Percentiles rank a stretch among this genome's conserved stretches.
Conservation (phyloP, 2,797 vertebrate species). For the Myotis vivesi region DNA sequence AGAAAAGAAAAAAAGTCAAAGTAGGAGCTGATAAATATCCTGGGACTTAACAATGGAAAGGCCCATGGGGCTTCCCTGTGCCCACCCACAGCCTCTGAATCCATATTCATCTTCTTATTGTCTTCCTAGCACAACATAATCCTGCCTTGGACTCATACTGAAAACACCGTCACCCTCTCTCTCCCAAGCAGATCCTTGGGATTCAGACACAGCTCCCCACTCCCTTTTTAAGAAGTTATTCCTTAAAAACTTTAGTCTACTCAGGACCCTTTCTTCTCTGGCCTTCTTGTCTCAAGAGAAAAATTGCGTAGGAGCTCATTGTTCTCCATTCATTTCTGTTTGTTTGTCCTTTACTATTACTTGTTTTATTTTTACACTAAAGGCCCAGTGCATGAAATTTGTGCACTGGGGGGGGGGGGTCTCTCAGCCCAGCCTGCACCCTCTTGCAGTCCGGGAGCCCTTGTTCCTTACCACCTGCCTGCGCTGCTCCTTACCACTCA, state of each 20-base stretch:
- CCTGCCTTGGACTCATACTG: background rate
- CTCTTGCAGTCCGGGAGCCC: too few species aligned
- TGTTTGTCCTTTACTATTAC: background rate
- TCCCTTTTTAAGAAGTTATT: background rate
- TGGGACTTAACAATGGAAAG: background rate
- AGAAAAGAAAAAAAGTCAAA: background rate
- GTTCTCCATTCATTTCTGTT: background rate
- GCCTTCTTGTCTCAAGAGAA: background rate
- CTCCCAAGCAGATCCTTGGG: background rate
- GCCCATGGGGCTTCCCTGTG: background rate
- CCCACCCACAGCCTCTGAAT: background rate
- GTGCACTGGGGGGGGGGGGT: too few species aligned
- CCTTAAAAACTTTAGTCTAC: background rate
- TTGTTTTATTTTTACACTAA: background rate
- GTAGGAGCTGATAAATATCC: background rate
- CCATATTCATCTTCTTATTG: background rate
- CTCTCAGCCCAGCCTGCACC: too few species aligned
- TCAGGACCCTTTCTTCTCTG: background rate
- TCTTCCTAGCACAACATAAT: background rate
- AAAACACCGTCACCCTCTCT: background rate
- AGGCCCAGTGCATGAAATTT: too few species aligned
- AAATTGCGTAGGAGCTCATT: background rate
- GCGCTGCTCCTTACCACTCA: too few species aligned
- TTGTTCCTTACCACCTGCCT: too few species aligned
- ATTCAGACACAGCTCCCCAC: background rate